Evolutionary conservation across 2,888 invertebrate species (phyloP).

Genomic region (Pristionchus entomophagus): DNA sequence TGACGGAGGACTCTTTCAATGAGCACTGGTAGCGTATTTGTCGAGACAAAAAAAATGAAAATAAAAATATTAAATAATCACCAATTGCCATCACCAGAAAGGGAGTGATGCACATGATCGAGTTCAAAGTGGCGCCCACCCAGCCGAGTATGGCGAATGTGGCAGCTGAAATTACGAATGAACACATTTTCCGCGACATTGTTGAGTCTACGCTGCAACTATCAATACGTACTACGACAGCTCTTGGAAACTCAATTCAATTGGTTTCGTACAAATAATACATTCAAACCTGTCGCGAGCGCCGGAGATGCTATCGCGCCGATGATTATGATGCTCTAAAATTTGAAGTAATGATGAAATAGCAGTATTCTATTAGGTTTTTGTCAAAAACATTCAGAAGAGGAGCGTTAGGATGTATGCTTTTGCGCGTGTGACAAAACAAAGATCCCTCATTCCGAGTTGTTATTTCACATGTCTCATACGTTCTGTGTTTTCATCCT

Average conservation of each 20-base stretch:
- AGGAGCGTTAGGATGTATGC: too few relatives aligned
- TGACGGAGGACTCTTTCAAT: too few relatives aligned
- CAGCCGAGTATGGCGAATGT: conserved; percentile 59
- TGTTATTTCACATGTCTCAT: not conserved
- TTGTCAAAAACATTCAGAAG: too few relatives aligned
- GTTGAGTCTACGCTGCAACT: conserved; percentile 41
- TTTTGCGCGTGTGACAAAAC: too few relatives aligned
- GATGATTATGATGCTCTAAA: conserved; percentile 53
- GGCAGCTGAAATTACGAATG: not conserved
- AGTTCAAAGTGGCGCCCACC: conserved; percentile 61
- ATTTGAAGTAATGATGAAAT: too few relatives aligned
- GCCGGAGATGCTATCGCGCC: conserved; percentile 61
- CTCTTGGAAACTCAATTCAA: too few relatives aligned
- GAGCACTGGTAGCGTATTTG: too few relatives aligned
- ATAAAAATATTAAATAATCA: not conserved
- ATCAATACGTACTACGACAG: not conserved
- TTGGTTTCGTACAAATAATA: not conserved
- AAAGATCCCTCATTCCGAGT: too few relatives aligned
- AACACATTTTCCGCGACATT: too few relatives aligned
- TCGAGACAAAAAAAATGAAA: too few relatives aligned
- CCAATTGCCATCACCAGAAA: conserved; percentile 66
- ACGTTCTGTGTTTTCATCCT: not conserved
- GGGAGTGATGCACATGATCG: conserved; percentile 68
- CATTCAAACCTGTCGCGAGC: conserved; percentile 52
- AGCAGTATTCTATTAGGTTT: too few relatives aligned